Percentiles rank a stretch among this genome's conserved stretches.
phyloP scores from a whole-genome alignment of 1,140 invertebrate genomes.

The Bombus ignitus region DNA sequence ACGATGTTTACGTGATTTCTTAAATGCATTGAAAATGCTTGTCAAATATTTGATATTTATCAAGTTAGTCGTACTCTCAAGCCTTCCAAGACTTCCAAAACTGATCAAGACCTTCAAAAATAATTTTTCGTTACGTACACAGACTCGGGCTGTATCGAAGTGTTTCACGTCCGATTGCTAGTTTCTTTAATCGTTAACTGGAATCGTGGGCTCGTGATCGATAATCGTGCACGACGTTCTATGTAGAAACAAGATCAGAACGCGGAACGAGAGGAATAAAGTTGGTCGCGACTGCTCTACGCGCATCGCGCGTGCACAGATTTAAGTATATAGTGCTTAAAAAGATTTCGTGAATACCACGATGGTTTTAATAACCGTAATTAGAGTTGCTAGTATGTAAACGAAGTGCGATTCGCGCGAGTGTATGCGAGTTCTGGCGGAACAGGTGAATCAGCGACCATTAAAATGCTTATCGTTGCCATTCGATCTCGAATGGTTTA shows the following conservation, averaged over 20 bases:
- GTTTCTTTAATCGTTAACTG: background rate
- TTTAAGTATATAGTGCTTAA: background rate
- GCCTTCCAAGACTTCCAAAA: no score
- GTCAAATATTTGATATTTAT: no score
- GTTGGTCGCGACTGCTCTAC: background rate
- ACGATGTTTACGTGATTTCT: no score
- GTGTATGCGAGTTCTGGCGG: background rate
- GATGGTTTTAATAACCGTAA: conserved; percentile 15
- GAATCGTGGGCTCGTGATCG: background rate
- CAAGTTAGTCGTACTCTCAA: no score
- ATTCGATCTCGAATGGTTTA: background rate
- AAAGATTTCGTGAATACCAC: background rate
- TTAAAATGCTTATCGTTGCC: conserved; percentile 24
- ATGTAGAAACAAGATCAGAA: no score
- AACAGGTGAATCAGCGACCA: background rate
- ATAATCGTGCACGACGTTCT: background rate
- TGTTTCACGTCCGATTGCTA: no score
- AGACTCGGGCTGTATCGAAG: no score
- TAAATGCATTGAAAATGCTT: no score
- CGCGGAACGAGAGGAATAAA: background rate
- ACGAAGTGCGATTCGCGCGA: conserved; percentile 5
- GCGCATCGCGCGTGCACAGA: background rate
- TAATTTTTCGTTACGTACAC: no score
- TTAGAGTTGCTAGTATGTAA: conserved; percentile 5
- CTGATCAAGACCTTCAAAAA: no score